Base-by-base conservation (phyloP, 2,888 invertebrate genomes). In the Drosophila kokeensis region DNA sequence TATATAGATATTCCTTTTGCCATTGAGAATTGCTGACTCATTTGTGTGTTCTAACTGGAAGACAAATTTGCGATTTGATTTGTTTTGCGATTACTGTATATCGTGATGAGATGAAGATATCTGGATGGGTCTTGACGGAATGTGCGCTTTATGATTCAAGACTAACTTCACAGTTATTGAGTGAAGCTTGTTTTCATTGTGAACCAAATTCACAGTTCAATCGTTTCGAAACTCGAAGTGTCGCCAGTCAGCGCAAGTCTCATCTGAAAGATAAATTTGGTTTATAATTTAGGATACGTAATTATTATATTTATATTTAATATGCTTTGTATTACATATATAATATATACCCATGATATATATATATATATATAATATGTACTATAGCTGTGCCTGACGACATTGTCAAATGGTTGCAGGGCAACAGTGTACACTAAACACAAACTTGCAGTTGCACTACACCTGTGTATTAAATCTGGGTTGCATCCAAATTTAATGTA, bases 401-500 rank as follows among this genome's bases (percentile, higher is more conserved):
- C 27, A 42, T 21, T 15, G 10, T 45, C 0, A 38, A 38, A 32
- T 49, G 30, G 3, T 24, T 24, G 18, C 27, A 38, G 38, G 29
- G 55, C 29, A 55, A 10, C 55, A 21, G 11, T 5, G 18, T 18
- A 29, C 36, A 30, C 7, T 8, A 4, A 58, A 54, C 2, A 40
- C 30, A 49, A 45, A 29, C 15, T 18, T 15, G 42, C 21, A n/a
- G 36, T 38, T 21, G 27, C 42, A 32, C 29, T 57, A 57, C 71
- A 71, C 70, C 69, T 70, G 70, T 60, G 32, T 68, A 24, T 42
- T 45, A 48, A 68, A 59, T 65, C 73, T 76, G 79, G 75, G 63
- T 27, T 61, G 36, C 69, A 69, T 76, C 79, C 79, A 76, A 79
- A 54, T 69, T 48, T 24, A 38, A 42, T 24, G 30, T 45, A 60